Evolutionary conservation across 2,797 vertebrate species (phyloP), one percentile per base, ranked within the genome.

Genomic region (Arctocebus calabarensis): DNA sequence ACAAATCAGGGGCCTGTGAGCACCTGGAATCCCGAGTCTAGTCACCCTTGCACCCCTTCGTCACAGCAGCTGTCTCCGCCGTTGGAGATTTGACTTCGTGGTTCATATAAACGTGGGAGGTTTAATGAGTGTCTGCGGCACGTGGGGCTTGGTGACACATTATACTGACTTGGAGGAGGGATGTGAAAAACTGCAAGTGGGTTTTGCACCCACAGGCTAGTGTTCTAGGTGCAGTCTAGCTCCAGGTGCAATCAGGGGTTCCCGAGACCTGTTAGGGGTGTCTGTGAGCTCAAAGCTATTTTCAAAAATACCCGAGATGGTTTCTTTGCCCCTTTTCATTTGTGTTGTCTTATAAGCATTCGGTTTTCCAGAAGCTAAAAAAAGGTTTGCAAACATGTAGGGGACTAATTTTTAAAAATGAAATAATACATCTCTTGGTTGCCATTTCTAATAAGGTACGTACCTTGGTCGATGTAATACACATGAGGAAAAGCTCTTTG

Each of bases 191-290:
- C 66, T 29, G 20, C 12, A n/a, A 70, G 19, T 6, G 37, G 7
- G 25, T 25, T 19, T 45, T 7, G 5, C 9, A 5, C 29, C 32
- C 57, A 43, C 3, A 2, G 3, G 2, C 32, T 4, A 1, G 2
- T 32, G 22, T 34, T 57, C 82, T 57, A 66, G n/a, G 25, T 1
- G 11, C 27, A 43, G 34, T 9, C 48, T n/a, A n/a, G n/a, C n/a
- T 57, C 82, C 57, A 66, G n/a, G 25, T 1, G 11, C 27, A 43
- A 40, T 9, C 48, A 23, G 62, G 37, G n/a, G 10, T 48, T 59
- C 45, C 59, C 1, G 27, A 73, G 57, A 23, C 48, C 59, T 43
- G 48, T 29, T 25, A 17, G 23, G 66, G 17, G 40, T 14, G 2
- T 45, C 91, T 77, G 43, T 34, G 66, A 75, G 34, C 27, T 25